phyloP scores from a whole-genome alignment of 2,113 vertebrate genomes.

The Silurus glanis region DNA sequence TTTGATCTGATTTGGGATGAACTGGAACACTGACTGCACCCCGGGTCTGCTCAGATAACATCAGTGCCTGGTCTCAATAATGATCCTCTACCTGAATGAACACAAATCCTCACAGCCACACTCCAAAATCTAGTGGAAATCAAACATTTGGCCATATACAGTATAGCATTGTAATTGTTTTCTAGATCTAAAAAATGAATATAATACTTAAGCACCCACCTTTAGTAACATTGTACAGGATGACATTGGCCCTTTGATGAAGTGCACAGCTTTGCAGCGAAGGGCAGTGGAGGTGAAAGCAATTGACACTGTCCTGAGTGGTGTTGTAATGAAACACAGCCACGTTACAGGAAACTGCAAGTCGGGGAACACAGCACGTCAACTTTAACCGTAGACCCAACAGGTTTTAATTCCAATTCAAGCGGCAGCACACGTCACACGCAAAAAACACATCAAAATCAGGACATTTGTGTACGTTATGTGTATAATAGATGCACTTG shows the following conservation, averaged over 20 bases:
- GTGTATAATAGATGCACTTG: neutral
- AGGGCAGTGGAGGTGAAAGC: constrained; percentile 87
- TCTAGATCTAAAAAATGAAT: neutral
- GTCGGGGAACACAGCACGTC: neutral
- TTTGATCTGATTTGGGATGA: neutral
- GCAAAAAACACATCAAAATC: neutral
- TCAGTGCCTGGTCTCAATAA: neutral
- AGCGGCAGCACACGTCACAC: neutral
- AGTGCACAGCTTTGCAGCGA: constrained; percentile 85
- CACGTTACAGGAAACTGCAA: constrained; percentile 87
- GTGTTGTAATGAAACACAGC: constrained; percentile 86
- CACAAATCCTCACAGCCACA: neutral
- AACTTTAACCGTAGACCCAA: neutral
- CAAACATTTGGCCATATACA: neutral
- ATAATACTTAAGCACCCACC: constrained; percentile 68
- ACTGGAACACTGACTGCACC: neutral
- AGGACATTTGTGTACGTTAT: neutral
- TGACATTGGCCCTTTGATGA: constrained; percentile 71
- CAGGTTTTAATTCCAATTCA: neutral
- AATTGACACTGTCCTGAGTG: constrained; percentile 76
- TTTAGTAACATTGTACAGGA: constrained; percentile 87
- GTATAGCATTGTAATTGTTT: too few species aligned
- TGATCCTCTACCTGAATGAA: neutral
- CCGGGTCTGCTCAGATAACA: neutral
- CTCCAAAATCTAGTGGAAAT: neutral